A percentile compares a stretch with the other conserved stretches of the same genome.
Evolutionary conservation across 2,113 vertebrate genomes (phyloP).

Genomic region (Mohoua ochrocephala): DNA sequence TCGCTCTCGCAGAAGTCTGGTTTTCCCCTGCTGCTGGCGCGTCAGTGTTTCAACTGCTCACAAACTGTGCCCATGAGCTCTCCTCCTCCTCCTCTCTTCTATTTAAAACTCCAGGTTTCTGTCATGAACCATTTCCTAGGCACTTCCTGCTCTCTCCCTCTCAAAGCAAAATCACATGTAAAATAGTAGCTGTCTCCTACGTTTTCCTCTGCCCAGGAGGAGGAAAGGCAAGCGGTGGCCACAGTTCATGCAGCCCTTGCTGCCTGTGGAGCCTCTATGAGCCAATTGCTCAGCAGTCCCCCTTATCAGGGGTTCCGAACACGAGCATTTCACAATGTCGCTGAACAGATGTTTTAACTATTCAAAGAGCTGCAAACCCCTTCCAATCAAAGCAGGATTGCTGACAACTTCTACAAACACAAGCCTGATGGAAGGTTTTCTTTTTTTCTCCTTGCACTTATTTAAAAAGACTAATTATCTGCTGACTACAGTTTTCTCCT

Average conservation of each 20-base stretch:
- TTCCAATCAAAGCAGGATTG: conserved; percentile 59
- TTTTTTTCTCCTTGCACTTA: not conserved
- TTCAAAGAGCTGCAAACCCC: conserved; percentile 59
- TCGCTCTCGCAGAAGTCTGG: not conserved
- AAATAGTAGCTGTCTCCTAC: conserved; percentile 47
- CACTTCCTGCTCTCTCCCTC: conserved; percentile 34
- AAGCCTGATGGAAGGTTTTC: not conserved
- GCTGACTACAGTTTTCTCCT: conserved; percentile 26
- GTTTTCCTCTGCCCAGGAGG: conserved; percentile 47
- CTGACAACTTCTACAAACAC: conserved; percentile 23
- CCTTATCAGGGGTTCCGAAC: conserved; percentile 65
- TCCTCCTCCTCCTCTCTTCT: conserved; percentile 11
- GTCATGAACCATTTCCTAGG: conserved; percentile 44
- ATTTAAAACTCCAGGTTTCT: conserved; percentile 53
- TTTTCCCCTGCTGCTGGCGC: conserved; percentile 31
- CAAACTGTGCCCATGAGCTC: conserved; percentile 54
- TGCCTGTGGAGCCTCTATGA: conserved; percentile 45
- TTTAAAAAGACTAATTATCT: conserved; percentile 47
- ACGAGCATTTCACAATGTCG: conserved; percentile 66
- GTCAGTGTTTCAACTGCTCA: conserved; percentile 32
- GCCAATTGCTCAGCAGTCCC: conserved; percentile 52
- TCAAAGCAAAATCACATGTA: conserved; percentile 39
- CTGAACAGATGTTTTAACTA: conserved; percentile 73
- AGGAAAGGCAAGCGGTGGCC: conserved; percentile 62
- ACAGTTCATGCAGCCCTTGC: conserved; percentile 46